Conservation (phyloP, 2,888 invertebrate species). For the Eupsilia transversa region DNA sequence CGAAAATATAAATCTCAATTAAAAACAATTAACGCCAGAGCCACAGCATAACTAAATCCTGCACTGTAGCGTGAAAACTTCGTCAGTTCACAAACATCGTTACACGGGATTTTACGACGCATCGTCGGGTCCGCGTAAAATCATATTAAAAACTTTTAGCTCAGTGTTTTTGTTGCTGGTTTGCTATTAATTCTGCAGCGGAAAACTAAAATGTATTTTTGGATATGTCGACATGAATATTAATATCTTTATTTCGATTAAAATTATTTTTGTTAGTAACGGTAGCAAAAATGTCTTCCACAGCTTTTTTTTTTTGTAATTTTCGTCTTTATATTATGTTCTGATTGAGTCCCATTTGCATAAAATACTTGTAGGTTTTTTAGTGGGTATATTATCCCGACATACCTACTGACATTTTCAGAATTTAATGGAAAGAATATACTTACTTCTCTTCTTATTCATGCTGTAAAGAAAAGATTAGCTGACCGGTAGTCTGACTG, state of each 20-base stretch:
- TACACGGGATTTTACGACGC: slow-evolving; percentile 52
- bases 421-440: neutral
- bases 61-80: slow-evolving; percentile 48
- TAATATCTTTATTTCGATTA: neutral
- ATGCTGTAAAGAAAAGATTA: neutral
- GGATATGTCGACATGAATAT: neutral
- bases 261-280: neutral
- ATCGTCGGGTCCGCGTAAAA: slow-evolving; percentile 38
- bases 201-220: slow-evolving; percentile 2
- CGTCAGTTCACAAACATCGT: slow-evolving; percentile 40
- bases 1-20: slow-evolving; percentile 10
- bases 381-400: neutral
- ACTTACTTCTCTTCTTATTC: neutral
- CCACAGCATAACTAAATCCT: slow-evolving; percentile 44
- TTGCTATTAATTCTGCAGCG: slow-evolving; percentile 22
- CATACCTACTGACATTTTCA: neutral
- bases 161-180: slow-evolving; percentile 23
- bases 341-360: neutral
- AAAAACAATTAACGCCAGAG: slow-evolving; percentile 8
- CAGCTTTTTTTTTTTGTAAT: neutral
- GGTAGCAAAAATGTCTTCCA: neutral
- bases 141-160: slow-evolving; percentile 60
- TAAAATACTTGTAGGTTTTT: neutral
- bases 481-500: too few relatives aligned
- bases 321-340: neutral